Evolutionary conservation across 2,888 invertebrate species (phyloP), one percentile per base, ranked within the genome.

Genomic region (Idaea straminata): DNA sequence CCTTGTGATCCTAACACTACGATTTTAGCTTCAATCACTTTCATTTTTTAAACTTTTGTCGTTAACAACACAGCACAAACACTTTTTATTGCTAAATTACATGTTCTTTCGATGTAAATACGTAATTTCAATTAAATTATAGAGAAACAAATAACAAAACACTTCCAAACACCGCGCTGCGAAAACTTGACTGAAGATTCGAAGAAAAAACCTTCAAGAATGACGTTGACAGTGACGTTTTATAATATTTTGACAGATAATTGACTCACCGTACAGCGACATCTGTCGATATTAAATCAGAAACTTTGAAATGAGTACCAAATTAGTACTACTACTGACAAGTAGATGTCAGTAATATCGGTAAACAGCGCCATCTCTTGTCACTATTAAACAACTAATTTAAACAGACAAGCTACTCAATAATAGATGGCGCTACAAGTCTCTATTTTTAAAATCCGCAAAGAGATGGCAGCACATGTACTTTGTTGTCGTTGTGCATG

Each of bases 1-100:
- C 96, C 96, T 95, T 96, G 95, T 63, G 96, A 94, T 65, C 98
- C 98, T 67, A 98, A 93, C 72, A 97, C 95, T 63, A 98, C 97
- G 63, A 97, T 95, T 94, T 98, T 98, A 68, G 96, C 97, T 85
- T 96, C 96, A 72, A 96, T 93, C 70, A 95, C 95, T 86, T 95
- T 96, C 97, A 97, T 97, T 83, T 83, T 87, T 66, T 61, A 76
- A 70, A 76, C 70, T 71, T 67, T 62, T 69, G 74, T 69, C 67
- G 73, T 71, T 63, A 57, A 69, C 66, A 64, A 67, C 66, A 65
- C 61, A 66, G 58, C 67, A 66, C 67, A 63, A 65, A 34, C 57
- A 59, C 59, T 61, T 69, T 57, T 61, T 64, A 61, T 61, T 62
- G 64, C 59, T 70, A 76, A 66, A 71, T 77, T 72, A 77, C 80